A percentile compares a stretch with the other conserved stretches of the same genome.
Evolutionary conservation across 2,797 vertebrate species (phyloP).

Genomic region (Chiloscyllium punctatum): DNA sequence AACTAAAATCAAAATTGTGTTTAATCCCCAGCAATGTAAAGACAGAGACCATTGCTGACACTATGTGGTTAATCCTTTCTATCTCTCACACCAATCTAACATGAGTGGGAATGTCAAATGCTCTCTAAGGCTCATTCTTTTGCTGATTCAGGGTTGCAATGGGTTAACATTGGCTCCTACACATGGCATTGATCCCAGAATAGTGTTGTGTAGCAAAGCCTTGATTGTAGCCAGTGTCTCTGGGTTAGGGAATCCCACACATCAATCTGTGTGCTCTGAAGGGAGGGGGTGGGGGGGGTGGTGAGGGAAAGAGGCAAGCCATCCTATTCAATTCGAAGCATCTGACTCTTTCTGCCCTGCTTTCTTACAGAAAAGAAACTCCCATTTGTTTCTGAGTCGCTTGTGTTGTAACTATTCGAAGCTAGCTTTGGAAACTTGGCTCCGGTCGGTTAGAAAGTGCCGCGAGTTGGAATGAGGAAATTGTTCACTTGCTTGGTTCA

Average conservation of each 20-base stretch:
- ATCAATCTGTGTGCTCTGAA: no score
- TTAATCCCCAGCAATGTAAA: neutral
- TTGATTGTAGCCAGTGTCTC: neutral
- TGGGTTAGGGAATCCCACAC: neutral
- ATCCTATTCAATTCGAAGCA: no score
- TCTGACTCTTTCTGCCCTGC: no score
- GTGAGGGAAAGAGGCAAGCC: neutral
- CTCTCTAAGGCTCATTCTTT: no score
- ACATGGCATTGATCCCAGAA: neutral
- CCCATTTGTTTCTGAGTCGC: neutral
- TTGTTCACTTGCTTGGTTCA: neutral
- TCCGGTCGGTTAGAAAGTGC: no score
- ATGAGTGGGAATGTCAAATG: neutral
- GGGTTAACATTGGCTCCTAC: neutral
- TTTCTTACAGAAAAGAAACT: neutral
- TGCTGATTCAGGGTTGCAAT: no score
- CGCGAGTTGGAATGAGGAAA: neutral
- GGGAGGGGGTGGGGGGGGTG: no score
- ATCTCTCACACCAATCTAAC: neutral
- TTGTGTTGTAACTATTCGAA: no score
- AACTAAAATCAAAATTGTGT: neutral
- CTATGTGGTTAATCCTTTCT: neutral
- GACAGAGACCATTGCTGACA: neutral
- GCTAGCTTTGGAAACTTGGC: neutral
- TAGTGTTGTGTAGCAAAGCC: neutral